Conservation (phyloP, 2,797 vertebrate species). For the Rallus crepitans region DNA sequence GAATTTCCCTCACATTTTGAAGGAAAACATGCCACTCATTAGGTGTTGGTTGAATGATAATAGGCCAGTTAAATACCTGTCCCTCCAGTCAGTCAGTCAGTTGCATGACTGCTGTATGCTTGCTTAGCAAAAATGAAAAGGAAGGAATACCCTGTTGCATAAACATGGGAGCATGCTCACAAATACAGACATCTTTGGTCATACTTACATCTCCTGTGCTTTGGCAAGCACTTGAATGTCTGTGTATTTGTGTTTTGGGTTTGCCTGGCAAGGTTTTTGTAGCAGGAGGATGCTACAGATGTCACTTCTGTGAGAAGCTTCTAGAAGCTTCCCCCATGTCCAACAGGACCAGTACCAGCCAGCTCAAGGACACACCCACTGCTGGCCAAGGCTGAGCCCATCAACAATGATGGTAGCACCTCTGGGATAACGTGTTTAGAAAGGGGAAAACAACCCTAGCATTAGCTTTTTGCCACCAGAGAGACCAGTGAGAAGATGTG, state of each 20-base stretch:
- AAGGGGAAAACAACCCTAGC: no score
- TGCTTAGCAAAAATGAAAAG: neutral
- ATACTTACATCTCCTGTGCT: neutral
- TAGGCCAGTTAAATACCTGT: neutral
- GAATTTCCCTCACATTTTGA: neutral
- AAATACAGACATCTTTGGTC: rapidly evolving
- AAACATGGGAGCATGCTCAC: neutral
- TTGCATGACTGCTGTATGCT: neutral
- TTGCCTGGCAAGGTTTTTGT: no score
- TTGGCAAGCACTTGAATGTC: neutral
- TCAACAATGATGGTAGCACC: no score
- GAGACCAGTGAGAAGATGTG: no score
- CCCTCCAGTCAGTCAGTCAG: neutral
- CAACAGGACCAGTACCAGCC: no score
- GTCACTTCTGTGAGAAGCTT: no score
- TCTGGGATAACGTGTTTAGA: no score
- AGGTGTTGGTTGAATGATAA: neutral
- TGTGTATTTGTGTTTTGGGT: neutral
- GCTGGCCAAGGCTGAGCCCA: no score
- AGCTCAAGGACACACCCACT: no score
- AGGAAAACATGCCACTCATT: neutral
- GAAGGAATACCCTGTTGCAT: neutral
- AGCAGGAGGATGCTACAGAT: no score
- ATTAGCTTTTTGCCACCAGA: no score
- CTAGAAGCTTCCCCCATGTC: no score